Base-by-base conservation (phyloP, 2,113 vertebrate genomes). In the Nothobranchius kuhntae region DNA sequence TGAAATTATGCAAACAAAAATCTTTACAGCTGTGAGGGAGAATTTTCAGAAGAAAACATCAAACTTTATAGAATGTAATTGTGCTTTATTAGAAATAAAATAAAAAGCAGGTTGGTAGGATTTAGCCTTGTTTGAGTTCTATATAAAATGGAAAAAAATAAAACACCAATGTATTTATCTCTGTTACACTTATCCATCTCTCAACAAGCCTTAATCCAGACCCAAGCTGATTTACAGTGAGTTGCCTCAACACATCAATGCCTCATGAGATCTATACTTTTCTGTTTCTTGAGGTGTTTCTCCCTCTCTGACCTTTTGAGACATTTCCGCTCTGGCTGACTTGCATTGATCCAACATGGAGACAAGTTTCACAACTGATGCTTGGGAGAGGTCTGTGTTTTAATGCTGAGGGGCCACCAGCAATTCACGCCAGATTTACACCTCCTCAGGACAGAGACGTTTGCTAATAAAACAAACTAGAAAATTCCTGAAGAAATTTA, bases 341-440 rank as follows among this genome's bases (percentile, higher is more conserved):
- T 50, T 65, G 26, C 67, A 86, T 82, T 59, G 76, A 85, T 86
- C 50, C 58, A 65, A 76, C 73, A 78, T 15, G 15, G 53, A 61
- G 64, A 46, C 56, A 40, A 52, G 48, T 17, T 75, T 61, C 47
- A 30, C 35, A 38, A 44, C 7, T 0, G 6, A 45, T 14, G 57
- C 45, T 26, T 50, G 53, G 61, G 64, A 53, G 38, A 51, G 62
- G 9, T 53, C 45, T 12, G 24, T 52, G 21, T 15, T 24, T 48
- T 61, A 13, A 17, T 12, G n/a, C 38, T 11, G 9, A 3, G 30
- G 30, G 30, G 30, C 30, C 30, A 4, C 2, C 30, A 1, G 30
- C 4, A 30, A 30, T 30, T 45, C 3, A 2, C 38, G 7, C 9
- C 4, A 7, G 38, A 3, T 7, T 40, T 40, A 40, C 38, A 40